phyloP scores from a whole-genome alignment of 2,888 invertebrate species.

The Rotaria sp. region DNA sequence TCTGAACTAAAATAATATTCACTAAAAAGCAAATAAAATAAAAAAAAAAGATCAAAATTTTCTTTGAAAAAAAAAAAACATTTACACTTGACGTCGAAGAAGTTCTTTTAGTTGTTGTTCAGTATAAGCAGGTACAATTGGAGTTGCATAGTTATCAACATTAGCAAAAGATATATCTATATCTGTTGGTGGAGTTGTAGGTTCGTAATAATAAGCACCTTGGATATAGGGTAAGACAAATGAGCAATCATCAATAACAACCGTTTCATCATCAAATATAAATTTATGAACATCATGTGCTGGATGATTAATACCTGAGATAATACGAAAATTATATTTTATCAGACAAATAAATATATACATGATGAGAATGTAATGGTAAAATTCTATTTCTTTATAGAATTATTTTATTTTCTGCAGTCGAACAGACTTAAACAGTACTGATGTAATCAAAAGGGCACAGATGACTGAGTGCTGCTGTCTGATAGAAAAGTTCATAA shows the following conservation, averaged over 20 bases:
- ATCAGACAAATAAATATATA: no score
- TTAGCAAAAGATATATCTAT: not conserved
- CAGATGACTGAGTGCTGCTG: no score
- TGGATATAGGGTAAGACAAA: conserved; percentile 14
- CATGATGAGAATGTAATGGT: no score
- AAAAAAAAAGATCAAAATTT: not conserved
- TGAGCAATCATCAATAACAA: conserved; percentile 13
- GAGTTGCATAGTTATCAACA: not conserved
- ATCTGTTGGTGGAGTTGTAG: not conserved
- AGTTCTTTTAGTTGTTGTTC: conserved; percentile 22
- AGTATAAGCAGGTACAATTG: not conserved
- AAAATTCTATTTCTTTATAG: no score
- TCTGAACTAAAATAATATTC: conserved; percentile 42
- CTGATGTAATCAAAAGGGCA: no score
- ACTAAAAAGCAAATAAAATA: not conserved
- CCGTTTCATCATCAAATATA: conserved; percentile 16
- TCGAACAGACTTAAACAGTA: no score
- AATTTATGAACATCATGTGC: conserved; percentile 9
- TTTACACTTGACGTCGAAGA: conserved; percentile 35
- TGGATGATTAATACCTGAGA: not conserved
- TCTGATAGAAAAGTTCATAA: no score
- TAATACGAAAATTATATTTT: not conserved
- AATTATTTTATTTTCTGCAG: no score
- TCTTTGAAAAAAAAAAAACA: not conserved
- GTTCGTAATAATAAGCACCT: not conserved